Evolutionary conservation across 2,888 invertebrate species (phyloP).

Genomic region (Glomeris marginata): DNA sequence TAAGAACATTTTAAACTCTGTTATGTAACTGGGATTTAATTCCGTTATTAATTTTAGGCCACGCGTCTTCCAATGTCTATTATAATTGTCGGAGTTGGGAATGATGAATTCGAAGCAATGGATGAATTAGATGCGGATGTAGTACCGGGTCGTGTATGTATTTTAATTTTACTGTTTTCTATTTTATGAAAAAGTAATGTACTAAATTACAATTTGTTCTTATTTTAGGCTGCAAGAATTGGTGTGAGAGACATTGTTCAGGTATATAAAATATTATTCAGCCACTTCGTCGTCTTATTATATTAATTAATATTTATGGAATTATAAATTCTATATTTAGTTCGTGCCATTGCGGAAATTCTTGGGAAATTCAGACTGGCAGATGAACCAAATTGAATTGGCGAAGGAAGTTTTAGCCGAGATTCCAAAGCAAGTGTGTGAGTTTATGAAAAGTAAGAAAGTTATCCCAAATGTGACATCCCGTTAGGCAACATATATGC

Average conservation of each 20-base stretch:
- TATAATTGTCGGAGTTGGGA: conserved; percentile 45
- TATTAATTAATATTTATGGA: too few relatives aligned
- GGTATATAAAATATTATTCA: conserved; percentile 24
- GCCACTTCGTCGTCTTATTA: too few relatives aligned
- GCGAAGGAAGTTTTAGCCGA: conserved; percentile 43
- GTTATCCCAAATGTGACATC: conserved; percentile 19
- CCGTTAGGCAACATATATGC: too few relatives aligned
- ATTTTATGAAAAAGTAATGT: too few relatives aligned
- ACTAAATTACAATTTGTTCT: conserved; percentile 29
- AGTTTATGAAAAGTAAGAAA: conserved; percentile 32
- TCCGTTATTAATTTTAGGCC: conserved; percentile 9
- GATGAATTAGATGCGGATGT: conserved; percentile 43
- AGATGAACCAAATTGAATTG: conserved; percentile 27
- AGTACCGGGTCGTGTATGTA: neutral
- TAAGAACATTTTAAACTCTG: too few relatives aligned
- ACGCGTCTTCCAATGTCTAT: conserved; percentile 42
- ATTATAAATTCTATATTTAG: too few relatives aligned
- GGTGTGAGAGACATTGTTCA: conserved; percentile 44
- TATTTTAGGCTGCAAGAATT: conserved; percentile 25
- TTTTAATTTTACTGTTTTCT: too few relatives aligned
- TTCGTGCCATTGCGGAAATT: conserved; percentile 29
- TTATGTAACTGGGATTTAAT: too few relatives aligned
- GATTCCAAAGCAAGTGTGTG: conserved; percentile 37
- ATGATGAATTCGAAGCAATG: conserved; percentile 44
- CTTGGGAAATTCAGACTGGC: conserved; percentile 26